phyloP scores from a whole-genome alignment of 2,797 vertebrate genomes.

The Hypotaenidia philippensis region DNA sequence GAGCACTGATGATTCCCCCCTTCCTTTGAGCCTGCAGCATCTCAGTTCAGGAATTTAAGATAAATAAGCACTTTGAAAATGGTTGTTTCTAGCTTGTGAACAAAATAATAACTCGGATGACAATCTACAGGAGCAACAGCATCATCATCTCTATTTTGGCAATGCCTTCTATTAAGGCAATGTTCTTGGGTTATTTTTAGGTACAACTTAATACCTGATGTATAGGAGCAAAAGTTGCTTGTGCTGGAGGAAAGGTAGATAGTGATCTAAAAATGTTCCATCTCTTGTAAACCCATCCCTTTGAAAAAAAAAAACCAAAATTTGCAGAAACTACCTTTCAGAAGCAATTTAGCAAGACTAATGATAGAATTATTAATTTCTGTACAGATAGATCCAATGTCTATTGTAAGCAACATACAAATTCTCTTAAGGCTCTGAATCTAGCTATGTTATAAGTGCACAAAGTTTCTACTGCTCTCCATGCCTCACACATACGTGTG shows the following conservation, averaged over 20 bases:
- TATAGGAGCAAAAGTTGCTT: neutral
- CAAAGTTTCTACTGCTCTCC: neutral
- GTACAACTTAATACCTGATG: neutral
- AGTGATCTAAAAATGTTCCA: neutral
- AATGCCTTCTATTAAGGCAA: neutral
- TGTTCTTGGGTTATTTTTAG: neutral
- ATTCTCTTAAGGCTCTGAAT: neutral
- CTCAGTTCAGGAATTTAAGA: neutral
- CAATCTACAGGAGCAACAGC: neutral
- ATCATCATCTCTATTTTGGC: neutral
- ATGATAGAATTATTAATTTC: neutral
- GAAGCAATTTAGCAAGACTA: neutral
- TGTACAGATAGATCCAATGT: neutral
- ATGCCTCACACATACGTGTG: neutral
- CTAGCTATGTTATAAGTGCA: neutral
- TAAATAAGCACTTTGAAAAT: neutral
- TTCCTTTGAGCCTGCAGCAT: neutral
- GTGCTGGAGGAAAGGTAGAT: neutral
- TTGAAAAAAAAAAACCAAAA: neutral
- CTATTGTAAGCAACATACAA: neutral
- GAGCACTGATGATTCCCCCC: neutral
- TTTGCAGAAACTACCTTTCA: neutral
- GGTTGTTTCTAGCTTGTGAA: neutral
- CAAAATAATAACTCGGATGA: neutral
- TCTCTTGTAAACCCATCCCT: neutral